Evolutionary conservation across 1,140 invertebrate species (phyloP).

Genomic region (Pissodes strobi): DNA sequence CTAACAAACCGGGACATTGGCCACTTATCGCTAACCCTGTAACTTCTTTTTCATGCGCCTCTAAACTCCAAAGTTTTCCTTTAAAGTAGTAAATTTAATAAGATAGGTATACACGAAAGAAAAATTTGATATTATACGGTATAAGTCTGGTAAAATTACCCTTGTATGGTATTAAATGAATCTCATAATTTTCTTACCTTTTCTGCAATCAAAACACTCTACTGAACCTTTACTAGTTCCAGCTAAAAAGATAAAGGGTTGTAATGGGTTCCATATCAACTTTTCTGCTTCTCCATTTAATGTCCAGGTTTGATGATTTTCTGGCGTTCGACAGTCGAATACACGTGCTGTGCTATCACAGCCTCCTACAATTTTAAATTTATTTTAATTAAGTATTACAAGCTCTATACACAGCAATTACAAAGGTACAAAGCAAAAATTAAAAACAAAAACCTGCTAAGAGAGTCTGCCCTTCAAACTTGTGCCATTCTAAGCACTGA

Average conservation of each 20-base stretch:
- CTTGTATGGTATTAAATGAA: too few species aligned
- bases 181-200: conserved; percentile 53
- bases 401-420: too few species aligned
- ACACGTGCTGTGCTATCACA: conserved; percentile 71
- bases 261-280: conserved; percentile 80
- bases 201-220: conserved; percentile 78
- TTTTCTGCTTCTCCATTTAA: conserved; percentile 83
- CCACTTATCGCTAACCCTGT: conserved; percentile 74
- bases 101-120: not conserved
- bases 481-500: conserved; percentile 88
- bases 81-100: not conserved
- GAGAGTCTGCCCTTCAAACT: conserved; percentile 77
- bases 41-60: conserved; percentile 80
- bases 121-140: too few species aligned
- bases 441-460: conserved; percentile 66
- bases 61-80: conserved; percentile 75
- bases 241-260: conserved; percentile 75
- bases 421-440: not conserved
- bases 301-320: conserved; percentile 70
- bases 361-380: conserved; percentile 54
- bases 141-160: too few species aligned
- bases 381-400: too few species aligned
- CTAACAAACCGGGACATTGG: conserved; percentile 69
- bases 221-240: conserved; percentile 80
- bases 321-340: conserved; percentile 76